These are phyloP conservation scores for Alces alces DNA, from an alignment of 2,113 vertebrate genomes.

Conservation along the genomic window DNA sequence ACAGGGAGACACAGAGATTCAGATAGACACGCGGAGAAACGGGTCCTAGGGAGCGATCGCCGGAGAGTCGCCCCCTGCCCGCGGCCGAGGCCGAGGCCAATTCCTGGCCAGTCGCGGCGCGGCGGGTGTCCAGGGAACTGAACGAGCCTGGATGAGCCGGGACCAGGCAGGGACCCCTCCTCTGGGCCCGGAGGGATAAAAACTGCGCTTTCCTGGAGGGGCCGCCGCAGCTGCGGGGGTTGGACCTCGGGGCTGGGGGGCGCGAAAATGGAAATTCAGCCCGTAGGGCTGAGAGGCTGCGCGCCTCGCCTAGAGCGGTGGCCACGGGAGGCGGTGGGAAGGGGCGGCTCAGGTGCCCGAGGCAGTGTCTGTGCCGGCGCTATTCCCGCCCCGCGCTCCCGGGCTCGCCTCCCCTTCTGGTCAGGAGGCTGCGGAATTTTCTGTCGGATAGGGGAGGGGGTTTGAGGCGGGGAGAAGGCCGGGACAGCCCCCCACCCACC, in stretches of 20 bases:
- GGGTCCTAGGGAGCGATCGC: not conserved
- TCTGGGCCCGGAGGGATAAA: not conserved
- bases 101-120: not conserved
- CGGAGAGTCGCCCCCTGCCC: not conserved
- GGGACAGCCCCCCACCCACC: not conserved
- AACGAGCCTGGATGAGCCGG: not conserved
- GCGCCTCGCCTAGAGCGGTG: not conserved
- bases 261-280: slow-evolving; percentile 13
- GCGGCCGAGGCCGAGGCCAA: not conserved
- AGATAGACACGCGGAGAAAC: not conserved
- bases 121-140: not conserved
- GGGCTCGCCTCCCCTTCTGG: not conserved
- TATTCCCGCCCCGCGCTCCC: not conserved
- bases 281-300: not conserved
- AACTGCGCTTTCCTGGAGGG: slow-evolving; percentile 33
- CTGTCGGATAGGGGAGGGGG: not conserved
- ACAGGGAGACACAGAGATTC: not conserved
- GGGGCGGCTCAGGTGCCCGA: not conserved
- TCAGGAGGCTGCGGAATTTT: not conserved
- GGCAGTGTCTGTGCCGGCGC: not conserved
- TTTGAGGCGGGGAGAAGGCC: not conserved
- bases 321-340: not conserved
- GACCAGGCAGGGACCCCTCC: not conserved
- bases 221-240: slow-evolving; percentile 28
- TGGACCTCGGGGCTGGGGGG: not conserved